Percentiles rank a stretch among this genome's conserved stretches.
Conservation (phyloP, 2,888 invertebrate species). For the Hydriomena furcata region DNA sequence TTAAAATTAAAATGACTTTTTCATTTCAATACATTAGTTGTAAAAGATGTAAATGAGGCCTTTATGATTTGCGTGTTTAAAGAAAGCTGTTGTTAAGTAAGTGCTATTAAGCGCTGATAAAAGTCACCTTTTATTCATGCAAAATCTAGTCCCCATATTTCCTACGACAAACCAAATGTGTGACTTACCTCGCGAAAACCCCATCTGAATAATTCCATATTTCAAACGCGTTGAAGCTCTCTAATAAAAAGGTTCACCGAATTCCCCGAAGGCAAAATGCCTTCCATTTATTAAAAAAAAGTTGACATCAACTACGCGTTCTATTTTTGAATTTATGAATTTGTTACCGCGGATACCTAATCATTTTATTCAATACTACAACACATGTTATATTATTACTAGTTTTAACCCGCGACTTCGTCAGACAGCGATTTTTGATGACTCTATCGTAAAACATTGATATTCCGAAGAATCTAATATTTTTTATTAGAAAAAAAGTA, state of each 20-base stretch:
- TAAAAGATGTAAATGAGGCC: no score
- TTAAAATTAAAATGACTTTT: no score
- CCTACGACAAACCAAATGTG: conserved; percentile 21
- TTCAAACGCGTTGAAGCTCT: conserved; percentile 24
- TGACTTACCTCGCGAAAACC: conserved; percentile 21
- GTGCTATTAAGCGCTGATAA: conserved; percentile 6
- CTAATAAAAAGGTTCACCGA: conserved; percentile 26
- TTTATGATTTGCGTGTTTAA: not conserved
- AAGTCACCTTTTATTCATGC: conserved; percentile 12
- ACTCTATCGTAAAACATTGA: no score
- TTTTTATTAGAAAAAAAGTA: no score
- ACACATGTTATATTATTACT: not conserved
- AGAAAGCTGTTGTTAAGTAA: conserved; percentile 2
- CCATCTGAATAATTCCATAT: conserved; percentile 28
- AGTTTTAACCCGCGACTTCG: no score
- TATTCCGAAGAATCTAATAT: no score
- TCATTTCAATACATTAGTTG: no score
- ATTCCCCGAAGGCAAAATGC: conserved; percentile 22
- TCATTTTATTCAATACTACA: no score
- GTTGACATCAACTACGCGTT: conserved; percentile 22
- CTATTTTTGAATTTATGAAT: conserved; percentile 13
- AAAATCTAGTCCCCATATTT: conserved; percentile 21
- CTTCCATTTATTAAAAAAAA: conserved; percentile 26
- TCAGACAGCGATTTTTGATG: no score
- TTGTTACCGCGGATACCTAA: not conserved